Evolutionary conservation across 2,888 invertebrate species (phyloP).

Genomic region (Idaea straminata): DNA sequence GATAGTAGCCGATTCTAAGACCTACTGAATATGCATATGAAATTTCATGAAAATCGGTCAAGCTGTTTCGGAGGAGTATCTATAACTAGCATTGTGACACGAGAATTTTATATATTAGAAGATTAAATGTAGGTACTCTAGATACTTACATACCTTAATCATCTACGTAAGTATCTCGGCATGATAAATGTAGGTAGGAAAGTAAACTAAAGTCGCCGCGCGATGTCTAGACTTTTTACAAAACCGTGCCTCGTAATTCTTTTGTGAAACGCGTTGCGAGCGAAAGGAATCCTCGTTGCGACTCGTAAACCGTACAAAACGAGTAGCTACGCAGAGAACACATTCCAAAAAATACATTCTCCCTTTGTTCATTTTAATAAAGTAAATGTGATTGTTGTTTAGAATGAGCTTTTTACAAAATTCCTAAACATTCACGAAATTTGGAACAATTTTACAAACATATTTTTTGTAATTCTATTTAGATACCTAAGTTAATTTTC

Average conservation of each 20-base stretch:
- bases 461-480: not conserved
- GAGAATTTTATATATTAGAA: too few species aligned
- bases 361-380: not conserved
- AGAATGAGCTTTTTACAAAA: not conserved
- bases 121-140: too few species aligned
- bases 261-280: conserved; percentile 1
- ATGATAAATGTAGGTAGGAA: not conserved
- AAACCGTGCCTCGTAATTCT: conserved; percentile 21
- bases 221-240: conserved; percentile 52
- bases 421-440: not conserved
- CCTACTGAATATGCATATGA: too few species aligned
- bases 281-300: conserved; percentile 18
- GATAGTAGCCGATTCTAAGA: too few species aligned
- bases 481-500: not conserved
- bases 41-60: too few species aligned
- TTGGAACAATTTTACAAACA: not conserved
- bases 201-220: not conserved
- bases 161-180: too few species aligned
- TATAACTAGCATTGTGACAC: too few species aligned
- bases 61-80: too few species aligned
- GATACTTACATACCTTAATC: too few species aligned
- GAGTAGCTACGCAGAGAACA: not conserved
- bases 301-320: conserved; percentile 8
- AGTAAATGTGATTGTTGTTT: not conserved
- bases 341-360: not conserved